Percentiles rank a stretch among this genome's conserved stretches.
Evolutionary conservation across 2,113 vertebrate species (phyloP).

Genomic region (Lagopus muta): DNA sequence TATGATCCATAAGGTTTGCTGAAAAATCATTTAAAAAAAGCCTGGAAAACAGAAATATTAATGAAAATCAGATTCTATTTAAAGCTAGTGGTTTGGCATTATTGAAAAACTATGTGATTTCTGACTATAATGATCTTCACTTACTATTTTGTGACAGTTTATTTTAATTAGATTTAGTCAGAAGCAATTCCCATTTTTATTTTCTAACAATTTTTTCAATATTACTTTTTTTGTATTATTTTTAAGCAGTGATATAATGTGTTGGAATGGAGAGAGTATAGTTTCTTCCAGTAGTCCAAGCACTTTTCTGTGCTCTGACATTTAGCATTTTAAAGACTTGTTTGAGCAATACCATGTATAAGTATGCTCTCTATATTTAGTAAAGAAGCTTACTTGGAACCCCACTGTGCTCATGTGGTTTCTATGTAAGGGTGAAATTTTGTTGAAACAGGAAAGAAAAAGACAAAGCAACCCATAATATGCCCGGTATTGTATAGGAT

Average conservation of each 20-base stretch:
- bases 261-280: neutral
- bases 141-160: constrained; percentile 44
- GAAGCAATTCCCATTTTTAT: constrained; percentile 39
- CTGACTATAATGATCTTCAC: constrained; percentile 33
- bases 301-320: neutral
- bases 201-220: neutral
- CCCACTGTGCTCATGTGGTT: constrained; percentile 55
- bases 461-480: constrained; percentile 41
- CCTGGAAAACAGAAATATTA: constrained; percentile 40
- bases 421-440: constrained; percentile 35
- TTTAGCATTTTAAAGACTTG: neutral
- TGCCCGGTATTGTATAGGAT: neutral
- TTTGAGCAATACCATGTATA: constrained; percentile 11
- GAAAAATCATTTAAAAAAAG: neutral
- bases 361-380: constrained; percentile 56
- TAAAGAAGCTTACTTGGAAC: constrained; percentile 47
- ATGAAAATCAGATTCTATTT: constrained; percentile 60
- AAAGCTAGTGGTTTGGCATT: constrained; percentile 57
- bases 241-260: neutral
- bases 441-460: constrained; percentile 37
- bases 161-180: constrained; percentile 57
- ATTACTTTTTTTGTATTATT: neutral
- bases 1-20: constrained; percentile 3
- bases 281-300: neutral
- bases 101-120: constrained; percentile 49